phyloP scores from a whole-genome alignment of 2,888 invertebrate genomes.

The Sphecodes monilicornis region DNA sequence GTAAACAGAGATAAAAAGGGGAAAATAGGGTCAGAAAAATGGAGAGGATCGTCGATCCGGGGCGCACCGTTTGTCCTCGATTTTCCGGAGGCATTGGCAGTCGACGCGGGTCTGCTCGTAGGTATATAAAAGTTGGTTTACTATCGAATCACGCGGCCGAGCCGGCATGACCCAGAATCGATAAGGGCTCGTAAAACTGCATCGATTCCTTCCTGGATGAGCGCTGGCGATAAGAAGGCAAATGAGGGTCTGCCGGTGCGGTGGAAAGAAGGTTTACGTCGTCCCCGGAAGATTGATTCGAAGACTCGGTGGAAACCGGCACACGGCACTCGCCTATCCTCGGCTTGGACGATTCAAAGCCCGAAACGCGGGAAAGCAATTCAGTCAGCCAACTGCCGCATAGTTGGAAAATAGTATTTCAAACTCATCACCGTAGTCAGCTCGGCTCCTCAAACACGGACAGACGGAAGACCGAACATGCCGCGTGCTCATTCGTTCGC shows the following conservation, averaged over 20 bases:
- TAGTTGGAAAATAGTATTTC: not conserved
- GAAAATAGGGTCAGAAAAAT: constrained; percentile 12
- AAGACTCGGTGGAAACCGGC: constrained; percentile 5
- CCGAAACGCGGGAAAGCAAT: constrained; percentile 20
- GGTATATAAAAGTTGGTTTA: constrained; percentile 65
- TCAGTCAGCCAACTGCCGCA: not conserved
- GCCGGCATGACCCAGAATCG: constrained; percentile 54
- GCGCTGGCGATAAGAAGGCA: constrained; percentile 39
- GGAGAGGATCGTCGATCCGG: constrained; percentile 9
- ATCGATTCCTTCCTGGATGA: constrained; percentile 48
- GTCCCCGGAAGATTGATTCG: constrained; percentile 44
- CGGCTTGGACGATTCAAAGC: not conserved
- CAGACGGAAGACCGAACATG: constrained; percentile 30
- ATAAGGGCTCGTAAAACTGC: constrained; percentile 59
- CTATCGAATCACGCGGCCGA: constrained; percentile 65
- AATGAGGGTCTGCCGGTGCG: constrained; percentile 41
- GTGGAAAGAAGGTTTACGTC: constrained; percentile 22
- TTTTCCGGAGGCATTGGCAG: constrained; percentile 50
- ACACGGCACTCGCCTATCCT: not conserved
- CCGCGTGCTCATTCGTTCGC: constrained; percentile 25
- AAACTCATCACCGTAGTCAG: constrained; percentile 15
- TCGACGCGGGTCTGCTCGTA: constrained; percentile 11
- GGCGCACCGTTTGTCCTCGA: constrained; percentile 62
- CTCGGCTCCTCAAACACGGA: constrained; percentile 8
- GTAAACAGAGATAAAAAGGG: not conserved